These are phyloP conservation scores for Scartelaos histophorus DNA, from an alignment of 2,113 vertebrate species.

Conservation along the genomic window DNA sequence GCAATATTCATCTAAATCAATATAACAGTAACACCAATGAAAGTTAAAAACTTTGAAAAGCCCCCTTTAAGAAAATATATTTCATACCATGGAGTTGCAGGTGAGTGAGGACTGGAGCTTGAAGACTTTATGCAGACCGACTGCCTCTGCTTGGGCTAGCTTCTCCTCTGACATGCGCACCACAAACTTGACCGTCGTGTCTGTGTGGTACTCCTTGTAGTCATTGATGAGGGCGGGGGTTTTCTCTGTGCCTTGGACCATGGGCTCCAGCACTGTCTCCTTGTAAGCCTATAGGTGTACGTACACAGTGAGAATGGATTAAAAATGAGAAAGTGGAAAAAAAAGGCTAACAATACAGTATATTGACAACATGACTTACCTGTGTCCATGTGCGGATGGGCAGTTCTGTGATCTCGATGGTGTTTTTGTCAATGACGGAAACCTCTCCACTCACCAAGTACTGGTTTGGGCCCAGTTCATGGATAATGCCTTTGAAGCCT, in stretches of 20 bases:
- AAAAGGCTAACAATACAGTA: no score
- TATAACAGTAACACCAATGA: no score
- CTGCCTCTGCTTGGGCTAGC: constrained; percentile 94
- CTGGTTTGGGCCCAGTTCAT: constrained; percentile 96
- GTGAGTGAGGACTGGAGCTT: constrained; percentile 97
- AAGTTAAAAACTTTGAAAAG: background rate
- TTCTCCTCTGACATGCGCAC: constrained; percentile 98
- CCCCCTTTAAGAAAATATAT: background rate
- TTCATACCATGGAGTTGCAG: constrained; percentile 96
- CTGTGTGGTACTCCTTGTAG: constrained; percentile 98
- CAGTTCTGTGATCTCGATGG: constrained; percentile 96
- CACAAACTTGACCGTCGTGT: constrained; percentile 95
- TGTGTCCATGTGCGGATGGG: constrained; percentile 98
- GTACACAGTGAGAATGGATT: background rate
- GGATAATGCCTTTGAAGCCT: constrained; percentile 93
- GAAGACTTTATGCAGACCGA: constrained; percentile 96
- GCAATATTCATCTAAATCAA: no score
- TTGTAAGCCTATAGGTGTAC: constrained; percentile 85
- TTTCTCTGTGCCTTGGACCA: constrained; percentile 96
- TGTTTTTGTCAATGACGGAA: constrained; percentile 93
- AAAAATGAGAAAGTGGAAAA: background rate
- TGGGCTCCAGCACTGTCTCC: constrained; percentile 96
- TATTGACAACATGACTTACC: constrained; percentile 67
- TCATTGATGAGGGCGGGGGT: constrained; percentile 94
- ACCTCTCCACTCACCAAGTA: constrained; percentile 96